A percentile compares a stretch with the other conserved stretches of the same genome.
Conservation (phyloP, 2,888 invertebrate genomes). For the Ditula angustiorana region DNA sequence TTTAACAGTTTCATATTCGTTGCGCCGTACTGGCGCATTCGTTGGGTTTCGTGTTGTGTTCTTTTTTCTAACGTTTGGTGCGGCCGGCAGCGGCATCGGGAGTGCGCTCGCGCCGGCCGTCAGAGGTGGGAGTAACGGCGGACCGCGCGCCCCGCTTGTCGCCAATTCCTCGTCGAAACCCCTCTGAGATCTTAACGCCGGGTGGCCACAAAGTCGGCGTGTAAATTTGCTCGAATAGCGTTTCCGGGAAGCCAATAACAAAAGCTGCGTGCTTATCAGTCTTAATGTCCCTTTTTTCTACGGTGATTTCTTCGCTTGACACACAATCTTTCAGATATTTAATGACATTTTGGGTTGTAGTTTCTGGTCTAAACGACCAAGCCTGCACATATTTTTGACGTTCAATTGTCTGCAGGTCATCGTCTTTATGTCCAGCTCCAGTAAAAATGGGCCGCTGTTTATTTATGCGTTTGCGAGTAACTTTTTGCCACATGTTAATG, state of each 20-base stretch:
- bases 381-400: background rate
- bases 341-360: background rate
- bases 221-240: background rate
- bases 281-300: background rate
- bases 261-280: constrained; percentile 1
- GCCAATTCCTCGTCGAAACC: background rate
- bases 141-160: background rate
- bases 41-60: background rate
- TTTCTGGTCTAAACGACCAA: background rate
- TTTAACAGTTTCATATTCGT: background rate
- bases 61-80: background rate
- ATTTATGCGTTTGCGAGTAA: background rate
- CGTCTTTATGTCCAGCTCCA: background rate
- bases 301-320: background rate
- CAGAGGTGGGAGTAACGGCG: background rate
- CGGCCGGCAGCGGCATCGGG: background rate
- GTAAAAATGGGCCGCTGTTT: background rate
- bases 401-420: background rate
- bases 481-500: background rate
- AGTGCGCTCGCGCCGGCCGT: background rate
- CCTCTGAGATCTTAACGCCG: background rate
- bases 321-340: background rate
- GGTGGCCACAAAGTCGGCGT: background rate
- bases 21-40: no score
- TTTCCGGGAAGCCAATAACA: constrained; percentile 2